These are phyloP conservation scores for Peromyscus aztecus DNA, from an alignment of 2,797 vertebrate species.

Conservation along the genomic window DNA sequence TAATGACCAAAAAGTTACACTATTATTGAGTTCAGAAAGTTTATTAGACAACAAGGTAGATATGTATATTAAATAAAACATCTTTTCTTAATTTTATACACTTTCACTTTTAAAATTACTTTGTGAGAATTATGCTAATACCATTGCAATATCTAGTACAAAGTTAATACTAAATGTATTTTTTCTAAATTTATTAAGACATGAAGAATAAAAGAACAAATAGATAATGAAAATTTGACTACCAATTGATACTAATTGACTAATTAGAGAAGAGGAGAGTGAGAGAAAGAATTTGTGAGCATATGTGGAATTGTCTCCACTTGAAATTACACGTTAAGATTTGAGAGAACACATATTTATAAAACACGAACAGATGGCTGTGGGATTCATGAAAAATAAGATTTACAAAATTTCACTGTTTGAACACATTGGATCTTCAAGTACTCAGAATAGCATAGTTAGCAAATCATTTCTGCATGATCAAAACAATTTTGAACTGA, in stretches of 20 bases:
- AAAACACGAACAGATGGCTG: constrained; percentile 70
- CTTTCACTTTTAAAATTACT: background rate
- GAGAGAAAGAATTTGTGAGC: constrained; percentile 58
- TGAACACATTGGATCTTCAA: constrained; percentile 51
- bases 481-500: constrained; percentile 62
- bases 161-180: background rate
- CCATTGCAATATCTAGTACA: background rate
- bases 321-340: constrained; percentile 63
- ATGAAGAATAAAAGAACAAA: constrained; percentile 32
- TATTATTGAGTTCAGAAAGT: background rate
- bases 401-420: constrained; percentile 55
- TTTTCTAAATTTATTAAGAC: constrained; percentile 44
- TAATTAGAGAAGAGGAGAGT: constrained; percentile 53
- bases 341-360: constrained; percentile 60
- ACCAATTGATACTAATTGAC: constrained; percentile 59
- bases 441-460: background rate
- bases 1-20: background rate
- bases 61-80: background rate
- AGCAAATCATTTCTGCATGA: constrained; percentile 22
- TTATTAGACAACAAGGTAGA: background rate
- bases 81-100: background rate
- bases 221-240: constrained; percentile 23
- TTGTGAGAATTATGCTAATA: background rate
- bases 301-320: constrained; percentile 60
- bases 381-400: constrained; percentile 66